Evolutionary conservation across 2,888 invertebrate species (phyloP), one percentile per base, ranked within the genome.

Genomic region (Microlaimidae sp.): DNA sequence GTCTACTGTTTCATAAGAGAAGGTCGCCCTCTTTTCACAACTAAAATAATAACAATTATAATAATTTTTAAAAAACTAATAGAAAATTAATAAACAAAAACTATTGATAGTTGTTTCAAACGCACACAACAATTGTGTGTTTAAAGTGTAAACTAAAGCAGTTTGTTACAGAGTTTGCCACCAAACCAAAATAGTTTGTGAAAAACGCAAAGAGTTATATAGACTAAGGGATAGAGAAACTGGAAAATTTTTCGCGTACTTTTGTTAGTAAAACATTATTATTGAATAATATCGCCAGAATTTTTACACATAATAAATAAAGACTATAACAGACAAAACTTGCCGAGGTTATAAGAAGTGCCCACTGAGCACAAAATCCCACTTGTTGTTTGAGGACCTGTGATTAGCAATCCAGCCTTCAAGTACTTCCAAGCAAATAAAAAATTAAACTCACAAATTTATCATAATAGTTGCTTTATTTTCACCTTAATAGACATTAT

Each of bases 331-430:
- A n/a, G n/a, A n/a, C 13, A 10, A n/a, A 32, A 74, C 79, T 79
- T 75, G 85, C 84, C 89, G 61, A 87, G 75, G 72, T 90, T 90
- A 74, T 90, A 90, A n/a, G n/a, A 56, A 90, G 78, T 61, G 83
- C 82, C 89, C 89, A 90, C 61, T 82, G 82, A 26, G 89, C 85
- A 72, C 87, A 88, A 72, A 90, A 90, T 38, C 87, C 88, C 55
- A 88, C 85, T 75, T 90, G 87, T 54, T 85, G 77, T 73, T 81
- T 78, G 46, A 80, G 73, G 64, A 76, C 81, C 67, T 84, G 79
- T 0, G 72, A 56, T 79, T 78, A 49, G 77, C 71, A 19, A 78
- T 75, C 75, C 80, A 78, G 51, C 74, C 71, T 72, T 88, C 88
- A 58, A 90, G 72, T 32, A 72, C 71, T 56, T 80, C 64, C 50